Evolutionary conservation across 1,140 invertebrate genomes (phyloP).

Genomic region (Asbolus verrucosus): DNA sequence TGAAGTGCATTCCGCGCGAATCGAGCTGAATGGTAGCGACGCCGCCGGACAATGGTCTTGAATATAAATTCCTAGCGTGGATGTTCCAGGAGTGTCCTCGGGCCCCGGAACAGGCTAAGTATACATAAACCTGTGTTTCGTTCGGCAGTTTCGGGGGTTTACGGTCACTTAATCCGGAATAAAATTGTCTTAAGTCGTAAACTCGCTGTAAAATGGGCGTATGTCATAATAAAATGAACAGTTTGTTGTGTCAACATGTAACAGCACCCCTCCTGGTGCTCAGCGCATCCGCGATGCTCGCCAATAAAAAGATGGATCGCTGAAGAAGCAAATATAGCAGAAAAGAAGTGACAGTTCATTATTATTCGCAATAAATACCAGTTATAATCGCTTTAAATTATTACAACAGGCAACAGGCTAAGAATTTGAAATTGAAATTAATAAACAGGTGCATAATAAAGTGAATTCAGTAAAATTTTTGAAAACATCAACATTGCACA

Average conservation of each 20-base stretch:
- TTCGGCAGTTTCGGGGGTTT: conserved; percentile 37
- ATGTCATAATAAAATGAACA: conserved; percentile 49
- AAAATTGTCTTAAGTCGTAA: conserved; percentile 46
- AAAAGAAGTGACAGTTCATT: too few relatives aligned
- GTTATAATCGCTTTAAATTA: too few relatives aligned
- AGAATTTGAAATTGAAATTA: too few relatives aligned
- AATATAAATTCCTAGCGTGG: conserved; percentile 31
- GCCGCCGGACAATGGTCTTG: conserved; percentile 6
- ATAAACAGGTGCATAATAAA: too few relatives aligned
- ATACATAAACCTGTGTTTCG: conserved; percentile 40
- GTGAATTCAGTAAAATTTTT: too few relatives aligned
- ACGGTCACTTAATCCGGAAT: conserved; percentile 45
- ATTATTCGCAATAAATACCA: too few relatives aligned
- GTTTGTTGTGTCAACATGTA: conserved; percentile 48
- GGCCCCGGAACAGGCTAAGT: conserved; percentile 11
- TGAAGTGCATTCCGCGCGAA: conserved; percentile 33
- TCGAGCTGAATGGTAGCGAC: neutral
- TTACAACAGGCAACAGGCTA: too few relatives aligned
- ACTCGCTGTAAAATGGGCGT: conserved; percentile 38
- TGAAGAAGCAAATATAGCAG: too few relatives aligned
- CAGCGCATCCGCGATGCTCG: conserved; percentile 17
- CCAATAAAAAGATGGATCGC: conserved; percentile 42
- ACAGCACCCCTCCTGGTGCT: conserved; percentile 20
- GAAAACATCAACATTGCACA: too few relatives aligned
- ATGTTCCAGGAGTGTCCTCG: conserved; percentile 17